These are phyloP conservation scores for Magallana ariakensis DNA, from an alignment of 1,140 invertebrate genomes.

Conservation along the genomic window DNA sequence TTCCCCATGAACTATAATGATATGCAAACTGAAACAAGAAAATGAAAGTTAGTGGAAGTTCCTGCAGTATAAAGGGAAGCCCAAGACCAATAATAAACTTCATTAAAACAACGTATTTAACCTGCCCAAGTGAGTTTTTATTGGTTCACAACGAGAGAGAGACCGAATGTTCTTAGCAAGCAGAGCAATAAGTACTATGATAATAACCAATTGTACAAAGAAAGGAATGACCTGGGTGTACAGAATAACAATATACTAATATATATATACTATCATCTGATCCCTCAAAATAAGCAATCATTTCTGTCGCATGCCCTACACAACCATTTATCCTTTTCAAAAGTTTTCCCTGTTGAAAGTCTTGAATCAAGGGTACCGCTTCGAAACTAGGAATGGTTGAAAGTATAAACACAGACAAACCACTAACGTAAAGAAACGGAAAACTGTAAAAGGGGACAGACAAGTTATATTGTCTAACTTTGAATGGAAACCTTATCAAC, in stretches of 20 bases:
- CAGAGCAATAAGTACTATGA: neutral
- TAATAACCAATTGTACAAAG: neutral
- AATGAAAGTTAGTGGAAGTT: neutral
- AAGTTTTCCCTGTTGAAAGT: neutral
- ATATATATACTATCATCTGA: neutral
- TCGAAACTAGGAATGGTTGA: too few relatives aligned
- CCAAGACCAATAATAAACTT: neutral
- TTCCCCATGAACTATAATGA: too few relatives aligned
- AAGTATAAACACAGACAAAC: neutral
- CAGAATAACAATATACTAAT: neutral
- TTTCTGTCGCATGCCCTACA: neutral
- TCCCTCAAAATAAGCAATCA: neutral
- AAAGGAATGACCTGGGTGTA: neutral
- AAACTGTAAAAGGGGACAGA: neutral
- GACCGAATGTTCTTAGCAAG: neutral
- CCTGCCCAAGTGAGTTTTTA: neutral
- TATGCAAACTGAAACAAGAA: too few relatives aligned
- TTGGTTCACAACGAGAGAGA: neutral
- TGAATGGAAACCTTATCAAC: neutral
- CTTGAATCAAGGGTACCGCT: neutral
- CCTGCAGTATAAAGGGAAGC: neutral
- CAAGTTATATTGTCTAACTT: neutral
- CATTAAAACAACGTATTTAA: neutral
- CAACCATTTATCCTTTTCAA: neutral
- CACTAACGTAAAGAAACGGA: neutral